phyloP scores from a whole-genome alignment of 1,140 invertebrate species.

The Sinella curviseta region DNA sequence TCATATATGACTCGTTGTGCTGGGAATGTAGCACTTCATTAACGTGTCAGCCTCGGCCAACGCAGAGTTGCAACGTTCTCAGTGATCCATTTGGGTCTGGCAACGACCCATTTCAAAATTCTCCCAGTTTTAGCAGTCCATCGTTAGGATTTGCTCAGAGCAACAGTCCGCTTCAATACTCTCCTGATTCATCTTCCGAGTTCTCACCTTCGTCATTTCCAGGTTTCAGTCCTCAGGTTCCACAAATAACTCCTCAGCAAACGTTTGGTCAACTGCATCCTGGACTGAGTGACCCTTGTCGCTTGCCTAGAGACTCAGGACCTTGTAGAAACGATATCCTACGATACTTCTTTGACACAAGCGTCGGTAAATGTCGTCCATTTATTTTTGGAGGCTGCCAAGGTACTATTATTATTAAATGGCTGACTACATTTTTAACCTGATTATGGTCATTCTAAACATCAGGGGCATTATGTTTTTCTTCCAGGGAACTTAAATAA shows the following conservation, averaged over 20 bases:
- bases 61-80: constrained; percentile 48
- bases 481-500: constrained; percentile 40
- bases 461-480: too few species aligned
- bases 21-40: constrained; percentile 44
- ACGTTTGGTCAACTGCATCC: constrained; percentile 39
- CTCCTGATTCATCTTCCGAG: constrained; percentile 35
- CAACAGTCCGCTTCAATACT: constrained; percentile 42
- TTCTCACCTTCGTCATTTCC: constrained; percentile 19
- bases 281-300: constrained; percentile 41
- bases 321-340: constrained; percentile 46
- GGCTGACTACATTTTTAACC: neutral
- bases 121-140: constrained; percentile 29
- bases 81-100: constrained; percentile 44
- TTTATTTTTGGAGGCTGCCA: constrained; percentile 49
- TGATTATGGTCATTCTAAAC: neutral
- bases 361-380: constrained; percentile 35
- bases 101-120: constrained; percentile 38
- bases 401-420: constrained; percentile 23
- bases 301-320: constrained; percentile 42
- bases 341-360: constrained; percentile 44
- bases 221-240: neutral
- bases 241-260: neutral
- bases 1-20: constrained; percentile 44
- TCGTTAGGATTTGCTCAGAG: constrained; percentile 36
- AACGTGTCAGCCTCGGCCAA: constrained; percentile 36